These are phyloP conservation scores for Petrocephalus zakoni DNA, from an alignment of 2,113 vertebrate species.

Conservation along the genomic window DNA sequence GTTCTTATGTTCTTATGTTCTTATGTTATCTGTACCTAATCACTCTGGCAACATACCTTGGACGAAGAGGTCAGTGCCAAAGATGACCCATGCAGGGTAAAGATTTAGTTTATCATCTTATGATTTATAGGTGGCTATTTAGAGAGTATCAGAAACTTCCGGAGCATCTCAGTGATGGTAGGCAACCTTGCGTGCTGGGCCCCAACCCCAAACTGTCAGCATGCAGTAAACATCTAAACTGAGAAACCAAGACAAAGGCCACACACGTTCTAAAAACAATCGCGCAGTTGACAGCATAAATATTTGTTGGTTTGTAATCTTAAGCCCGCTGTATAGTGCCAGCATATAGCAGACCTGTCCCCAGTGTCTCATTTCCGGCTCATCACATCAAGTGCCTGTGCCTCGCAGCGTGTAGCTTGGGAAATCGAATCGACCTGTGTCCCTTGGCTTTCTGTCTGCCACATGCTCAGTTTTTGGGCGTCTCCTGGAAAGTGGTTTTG, in stretches of 20 bases:
- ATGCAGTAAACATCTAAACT: conserved; percentile 1
- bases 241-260: neutral
- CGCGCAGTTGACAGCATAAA: neutral
- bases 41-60: neutral
- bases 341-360: neutral
- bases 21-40: neutral
- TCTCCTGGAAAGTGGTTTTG: neutral
- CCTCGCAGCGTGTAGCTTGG: neutral
- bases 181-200: neutral
- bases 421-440: neutral
- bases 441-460: neutral
- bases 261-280: neutral
- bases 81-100: neutral
- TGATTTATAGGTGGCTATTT: neutral
- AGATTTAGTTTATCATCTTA: neutral
- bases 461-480: neutral
- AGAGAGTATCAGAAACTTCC: neutral
- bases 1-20: too few relatives aligned
- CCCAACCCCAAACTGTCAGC: conserved; percentile 6
- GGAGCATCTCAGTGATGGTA: neutral
- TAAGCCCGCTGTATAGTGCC: neutral
- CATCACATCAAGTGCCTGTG: neutral
- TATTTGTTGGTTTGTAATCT: conserved; percentile 2
- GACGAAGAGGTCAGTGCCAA: neutral
- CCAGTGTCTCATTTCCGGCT: neutral